Conservation (phyloP, 2,888 invertebrate genomes). For the Periphyllus acericola region DNA sequence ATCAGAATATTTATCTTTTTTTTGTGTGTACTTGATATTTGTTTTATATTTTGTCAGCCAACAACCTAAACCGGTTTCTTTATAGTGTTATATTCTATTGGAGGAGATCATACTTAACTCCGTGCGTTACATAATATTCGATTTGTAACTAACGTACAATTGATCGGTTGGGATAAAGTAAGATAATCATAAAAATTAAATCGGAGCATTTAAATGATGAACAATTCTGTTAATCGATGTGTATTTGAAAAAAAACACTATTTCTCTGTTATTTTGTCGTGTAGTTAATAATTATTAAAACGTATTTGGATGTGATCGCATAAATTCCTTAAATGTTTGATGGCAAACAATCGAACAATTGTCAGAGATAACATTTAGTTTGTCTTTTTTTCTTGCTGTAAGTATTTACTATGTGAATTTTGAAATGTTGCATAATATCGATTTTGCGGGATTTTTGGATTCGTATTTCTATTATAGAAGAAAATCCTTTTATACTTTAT, state of each 20-base stretch:
- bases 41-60: constrained; percentile 38
- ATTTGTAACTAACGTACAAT: not conserved
- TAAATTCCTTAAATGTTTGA: not conserved
- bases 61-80: constrained; percentile 37
- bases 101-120: constrained; percentile 37
- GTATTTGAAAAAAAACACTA: not conserved
- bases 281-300: not conserved
- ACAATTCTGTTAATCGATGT: not conserved
- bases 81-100: constrained; percentile 1
- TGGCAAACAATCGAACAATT: constrained; percentile 10
- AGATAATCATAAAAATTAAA: not conserved
- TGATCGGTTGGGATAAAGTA: not conserved
- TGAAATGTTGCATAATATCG: not conserved
- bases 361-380: not conserved
- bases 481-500: not conserved
- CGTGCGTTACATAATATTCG: not conserved
- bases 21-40: constrained; percentile 22
- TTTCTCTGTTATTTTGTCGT: not conserved
- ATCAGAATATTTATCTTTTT: constrained; percentile 54
- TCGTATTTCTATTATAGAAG: not conserved
- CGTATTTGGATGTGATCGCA: not conserved
- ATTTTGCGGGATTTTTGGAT: not conserved
- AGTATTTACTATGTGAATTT: not conserved
- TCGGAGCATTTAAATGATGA: not conserved
- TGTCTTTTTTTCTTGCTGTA: not conserved